Percentiles rank a stretch among this genome's conserved stretches.
These are phyloP conservation scores for Cotesia congregata DNA, from an alignment of 2,888 invertebrate genomes.

Conservation along the genomic window DNA sequence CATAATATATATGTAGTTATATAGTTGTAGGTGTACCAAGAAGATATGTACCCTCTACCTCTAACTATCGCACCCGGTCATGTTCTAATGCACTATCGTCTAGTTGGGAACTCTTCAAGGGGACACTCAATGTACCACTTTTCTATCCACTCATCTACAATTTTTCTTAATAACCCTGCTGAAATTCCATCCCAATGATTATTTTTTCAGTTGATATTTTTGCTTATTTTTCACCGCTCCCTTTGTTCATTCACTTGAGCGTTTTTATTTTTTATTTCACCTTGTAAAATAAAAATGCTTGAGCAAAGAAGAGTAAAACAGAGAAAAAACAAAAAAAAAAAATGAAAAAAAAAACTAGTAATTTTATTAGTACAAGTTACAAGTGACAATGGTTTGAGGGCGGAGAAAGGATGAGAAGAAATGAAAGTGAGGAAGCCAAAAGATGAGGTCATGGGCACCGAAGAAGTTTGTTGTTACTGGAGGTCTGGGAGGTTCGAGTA, in stretches of 20 bases:
- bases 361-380: conserved; percentile 25
- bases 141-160: conserved; percentile 36
- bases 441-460: conserved; percentile 45
- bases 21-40: not conserved
- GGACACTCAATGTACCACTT: conserved; percentile 51
- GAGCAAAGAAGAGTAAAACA: conserved; percentile 25
- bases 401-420: conserved; percentile 24
- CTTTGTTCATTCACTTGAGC: not conserved
- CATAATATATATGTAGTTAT: not conserved
- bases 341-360: conserved; percentile 31
- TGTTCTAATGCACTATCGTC: conserved; percentile 60
- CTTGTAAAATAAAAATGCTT: not conserved
- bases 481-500: conserved; percentile 9
- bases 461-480: conserved; percentile 40
- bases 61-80: conserved; percentile 31
- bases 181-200: conserved; percentile 19
- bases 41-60: conserved; percentile 7
- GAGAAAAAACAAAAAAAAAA: conserved; percentile 21
- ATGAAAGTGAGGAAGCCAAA: conserved; percentile 24
- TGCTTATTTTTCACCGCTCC: not conserved
- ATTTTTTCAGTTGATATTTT: conserved; percentile 1
- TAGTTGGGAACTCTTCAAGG: conserved; percentile 52
- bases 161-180: conserved; percentile 51
- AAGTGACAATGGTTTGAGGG: conserved; percentile 14
- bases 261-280: not conserved